Conservation (phyloP, 2,888 invertebrate genomes). For the Hedya salicella region DNA sequence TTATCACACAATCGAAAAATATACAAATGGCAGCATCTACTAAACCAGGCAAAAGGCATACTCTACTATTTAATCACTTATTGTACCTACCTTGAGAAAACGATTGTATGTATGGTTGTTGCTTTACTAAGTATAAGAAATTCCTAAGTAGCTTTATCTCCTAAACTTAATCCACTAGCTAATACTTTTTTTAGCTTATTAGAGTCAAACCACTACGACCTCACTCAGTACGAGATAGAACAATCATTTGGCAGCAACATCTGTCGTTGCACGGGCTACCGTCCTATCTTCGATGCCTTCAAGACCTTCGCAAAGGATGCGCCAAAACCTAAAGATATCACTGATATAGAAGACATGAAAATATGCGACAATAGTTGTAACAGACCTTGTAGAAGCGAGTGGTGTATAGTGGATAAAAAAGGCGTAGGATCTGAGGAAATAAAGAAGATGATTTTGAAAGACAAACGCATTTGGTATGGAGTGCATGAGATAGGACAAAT, state of each 20-base stretch:
- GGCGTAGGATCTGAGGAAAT: conserved; percentile 48
- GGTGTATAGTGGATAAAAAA: conserved; percentile 58
- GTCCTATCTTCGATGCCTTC: conserved; percentile 87
- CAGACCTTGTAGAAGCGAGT: conserved; percentile 53
- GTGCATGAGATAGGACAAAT: conserved; percentile 76
- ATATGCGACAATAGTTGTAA: conserved; percentile 49
- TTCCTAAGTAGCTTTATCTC: too few relatives aligned
- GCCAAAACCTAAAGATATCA: conserved; percentile 51
- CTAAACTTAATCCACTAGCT: too few relatives aligned
- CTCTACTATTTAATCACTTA: too few relatives aligned
- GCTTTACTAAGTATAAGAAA: too few relatives aligned
- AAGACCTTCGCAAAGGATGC: conserved; percentile 84
- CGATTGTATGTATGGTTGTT: too few relatives aligned
- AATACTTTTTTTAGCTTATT: conserved; percentile 69
- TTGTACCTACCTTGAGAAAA: too few relatives aligned
- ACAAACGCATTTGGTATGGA: conserved; percentile 78
- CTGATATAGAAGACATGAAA: conserved; percentile 64
- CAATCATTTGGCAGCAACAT: conserved; percentile 89
- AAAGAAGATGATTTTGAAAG: conserved; percentile 56
- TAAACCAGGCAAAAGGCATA: too few relatives aligned
- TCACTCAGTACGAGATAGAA: conserved; percentile 87
- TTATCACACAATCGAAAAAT: too few relatives aligned
- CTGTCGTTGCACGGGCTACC: conserved; percentile 89
- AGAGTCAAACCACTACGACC: conserved; percentile 63
- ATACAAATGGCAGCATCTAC: too few relatives aligned